Base-by-base conservation (phyloP, 1,140 invertebrate species). In the Venturia canescens region DNA sequence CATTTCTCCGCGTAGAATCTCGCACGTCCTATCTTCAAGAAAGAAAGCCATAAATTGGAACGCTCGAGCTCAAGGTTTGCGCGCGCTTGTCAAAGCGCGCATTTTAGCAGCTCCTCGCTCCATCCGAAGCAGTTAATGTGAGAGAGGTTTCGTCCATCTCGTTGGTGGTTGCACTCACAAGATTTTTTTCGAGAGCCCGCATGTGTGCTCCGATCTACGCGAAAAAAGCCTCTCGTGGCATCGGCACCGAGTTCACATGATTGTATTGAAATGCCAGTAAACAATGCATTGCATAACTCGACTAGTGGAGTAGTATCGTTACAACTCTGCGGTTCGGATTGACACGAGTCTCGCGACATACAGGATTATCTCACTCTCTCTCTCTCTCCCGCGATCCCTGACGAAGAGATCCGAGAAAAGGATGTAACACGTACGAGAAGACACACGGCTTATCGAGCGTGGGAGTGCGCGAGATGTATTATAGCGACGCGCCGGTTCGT, bases 201-300 rank as follows among this genome's bases (percentile, higher is more conserved):
- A 57, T 63, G 60, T 63, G 60, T 63, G 60, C 60, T 26, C 23
- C 15, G 60, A 63, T 63, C 3, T 63, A 63, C 21, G 11, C 23
- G 11, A 63, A 15, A 27, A 63, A 15, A 27, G 9, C 60, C 11
- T 63, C 31, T 29, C 21, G 79, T 79, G 26, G 48, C 50, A 63
- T 21, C 27, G 5, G 70, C 74, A 71, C 9, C 72, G 31, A 23
- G 82, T 88, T 86, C 87, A 87, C 86, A 87, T 82, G 83, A 88
- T 88, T 88, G 86, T 88, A 88, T 88, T 87, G 87, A 88, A 88
- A 88, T 88, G 83, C 81, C 83, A 83, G 78, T 87, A 88, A 88
- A 88, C 87, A 88, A 88, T 88, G 80, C 83, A 80, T 88, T 88
- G 85, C 87, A 69, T 86, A 84, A 88, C 23, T 78, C 79, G 53